A percentile compares a stretch with the other conserved stretches of the same genome.
Evolutionary conservation across 2,113 vertebrate genomes (phyloP).

Genomic region (Ptilonorhynchus violaceus): DNA sequence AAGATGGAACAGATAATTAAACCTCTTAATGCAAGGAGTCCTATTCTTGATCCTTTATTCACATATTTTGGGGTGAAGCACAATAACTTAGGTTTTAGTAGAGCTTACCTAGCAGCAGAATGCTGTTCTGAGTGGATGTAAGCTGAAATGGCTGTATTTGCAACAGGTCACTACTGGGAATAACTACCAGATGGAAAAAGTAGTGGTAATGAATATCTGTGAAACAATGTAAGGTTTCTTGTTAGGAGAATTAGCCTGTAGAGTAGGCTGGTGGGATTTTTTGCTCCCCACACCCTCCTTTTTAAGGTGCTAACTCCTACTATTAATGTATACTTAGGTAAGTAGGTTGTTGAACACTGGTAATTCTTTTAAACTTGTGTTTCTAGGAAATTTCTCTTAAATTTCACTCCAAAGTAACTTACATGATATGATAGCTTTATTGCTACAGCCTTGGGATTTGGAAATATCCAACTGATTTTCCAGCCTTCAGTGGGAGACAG

Average conservation of each 20-base stretch:
- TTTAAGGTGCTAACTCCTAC: background rate
- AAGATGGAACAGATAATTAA: background rate
- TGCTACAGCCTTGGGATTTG: background rate
- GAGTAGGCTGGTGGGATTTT: background rate
- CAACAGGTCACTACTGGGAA: background rate
- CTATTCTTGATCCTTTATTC: background rate
- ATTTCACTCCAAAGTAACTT: background rate
- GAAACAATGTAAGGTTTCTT: background rate
- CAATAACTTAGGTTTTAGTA: background rate
- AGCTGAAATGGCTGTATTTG: background rate
- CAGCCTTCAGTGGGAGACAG: background rate
- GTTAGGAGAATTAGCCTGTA: background rate
- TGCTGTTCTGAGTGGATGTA: background rate
- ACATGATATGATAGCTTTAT: background rate
- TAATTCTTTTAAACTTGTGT: background rate
- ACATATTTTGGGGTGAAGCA: background rate
- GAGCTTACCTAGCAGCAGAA: background rate
- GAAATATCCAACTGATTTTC: background rate
- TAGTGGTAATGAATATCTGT: background rate
- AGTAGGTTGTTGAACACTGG: background rate
- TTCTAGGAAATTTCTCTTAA: background rate
- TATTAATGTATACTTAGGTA: background rate
- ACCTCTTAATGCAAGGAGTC: fast-evolving
- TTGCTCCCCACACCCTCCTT: fast-evolving
- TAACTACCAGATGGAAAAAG: background rate